A percentile compares a stretch with the other conserved stretches of the same genome.
These are phyloP conservation scores for Campoplex nolae DNA, from an alignment of 2,888 invertebrate genomes.

Conservation along the genomic window DNA sequence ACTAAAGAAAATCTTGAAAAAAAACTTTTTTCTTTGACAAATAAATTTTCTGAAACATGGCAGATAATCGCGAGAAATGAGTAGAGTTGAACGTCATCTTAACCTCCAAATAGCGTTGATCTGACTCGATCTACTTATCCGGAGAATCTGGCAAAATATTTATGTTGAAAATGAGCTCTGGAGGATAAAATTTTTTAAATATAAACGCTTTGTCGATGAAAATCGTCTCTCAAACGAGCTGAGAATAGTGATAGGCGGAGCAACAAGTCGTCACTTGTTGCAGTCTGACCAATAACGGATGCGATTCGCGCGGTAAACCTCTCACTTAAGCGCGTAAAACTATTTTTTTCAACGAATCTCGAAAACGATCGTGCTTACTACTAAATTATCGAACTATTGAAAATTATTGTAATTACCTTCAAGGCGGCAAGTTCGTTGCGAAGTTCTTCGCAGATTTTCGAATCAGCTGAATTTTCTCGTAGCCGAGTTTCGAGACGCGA, in stretches of 20 bases:
- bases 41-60: background rate
- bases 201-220: background rate
- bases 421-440: constrained; percentile 80
- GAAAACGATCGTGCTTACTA: background rate
- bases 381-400: background rate
- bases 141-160: background rate
- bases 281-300: background rate
- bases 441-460: constrained; percentile 80
- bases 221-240: background rate
- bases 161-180: background rate
- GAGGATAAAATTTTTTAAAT: background rate
- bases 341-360: background rate
- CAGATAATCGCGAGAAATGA: no score
- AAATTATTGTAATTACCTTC: constrained; percentile 79
- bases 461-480: constrained; percentile 76
- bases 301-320: background rate
- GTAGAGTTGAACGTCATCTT: background rate
- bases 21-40: no score
- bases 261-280: constrained; percentile 1
- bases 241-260: background rate
- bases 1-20: no score
- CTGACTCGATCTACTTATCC: no score
- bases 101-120: background rate
- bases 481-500: constrained; percentile 88
- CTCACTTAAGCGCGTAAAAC: background rate